These are phyloP conservation scores for Solenodon paradoxus DNA, from an alignment of 2,113 vertebrate genomes.

Conservation along the genomic window DNA sequence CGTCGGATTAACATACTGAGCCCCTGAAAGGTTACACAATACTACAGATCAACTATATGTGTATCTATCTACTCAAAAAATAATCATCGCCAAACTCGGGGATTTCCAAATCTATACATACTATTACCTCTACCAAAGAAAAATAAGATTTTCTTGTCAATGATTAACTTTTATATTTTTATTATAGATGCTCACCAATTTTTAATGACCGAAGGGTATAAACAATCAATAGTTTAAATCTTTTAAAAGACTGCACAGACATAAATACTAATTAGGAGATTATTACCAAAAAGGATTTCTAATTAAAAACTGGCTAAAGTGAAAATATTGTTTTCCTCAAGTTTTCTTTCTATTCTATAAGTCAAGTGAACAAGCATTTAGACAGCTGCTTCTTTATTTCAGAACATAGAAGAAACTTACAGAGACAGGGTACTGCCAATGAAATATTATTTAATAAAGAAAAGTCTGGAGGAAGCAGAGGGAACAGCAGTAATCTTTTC, in stretches of 20 bases:
- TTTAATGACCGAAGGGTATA: background rate
- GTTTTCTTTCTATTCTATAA: slow-evolving; percentile 14
- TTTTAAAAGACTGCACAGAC: background rate
- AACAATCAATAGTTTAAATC: background rate
- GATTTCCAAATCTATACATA: background rate
- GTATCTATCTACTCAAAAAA: background rate
- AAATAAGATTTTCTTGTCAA: background rate
- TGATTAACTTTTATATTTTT: background rate
- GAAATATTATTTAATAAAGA: slow-evolving; percentile 48
- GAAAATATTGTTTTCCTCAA: slow-evolving; percentile 28
- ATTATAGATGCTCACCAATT: background rate
- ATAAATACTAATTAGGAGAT: background rate
- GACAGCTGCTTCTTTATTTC: background rate
- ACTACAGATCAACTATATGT: background rate
- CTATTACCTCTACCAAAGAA: background rate
- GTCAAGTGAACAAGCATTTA: slow-evolving; percentile 22
- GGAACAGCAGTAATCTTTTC: background rate
- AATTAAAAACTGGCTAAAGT: slow-evolving; percentile 19
- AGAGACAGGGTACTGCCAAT: background rate
- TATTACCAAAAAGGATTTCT: background rate
- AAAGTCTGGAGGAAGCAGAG: background rate
- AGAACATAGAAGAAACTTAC: background rate
- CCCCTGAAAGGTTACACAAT: background rate
- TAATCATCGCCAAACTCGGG: background rate
- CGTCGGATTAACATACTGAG: background rate